Conservation (phyloP, 2,113 vertebrate genomes). For the Pantherophis guttatus region DNA sequence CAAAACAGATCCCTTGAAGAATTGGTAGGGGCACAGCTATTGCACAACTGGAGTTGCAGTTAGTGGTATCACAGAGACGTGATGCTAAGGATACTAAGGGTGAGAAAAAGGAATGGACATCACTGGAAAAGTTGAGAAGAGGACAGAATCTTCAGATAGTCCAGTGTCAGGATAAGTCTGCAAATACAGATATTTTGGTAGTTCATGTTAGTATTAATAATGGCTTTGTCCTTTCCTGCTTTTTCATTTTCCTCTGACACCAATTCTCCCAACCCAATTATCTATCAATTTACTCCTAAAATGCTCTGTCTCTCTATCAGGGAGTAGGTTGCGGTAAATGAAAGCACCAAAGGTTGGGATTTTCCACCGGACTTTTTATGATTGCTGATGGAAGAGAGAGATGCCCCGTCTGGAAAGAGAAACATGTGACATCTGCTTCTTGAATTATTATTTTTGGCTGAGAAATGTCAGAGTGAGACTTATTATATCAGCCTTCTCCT, state of each 20-base stretch:
- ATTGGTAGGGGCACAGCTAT: neutral
- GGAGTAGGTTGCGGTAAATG: neutral
- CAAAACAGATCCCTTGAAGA: neutral
- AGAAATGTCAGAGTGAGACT: slow-evolving; percentile 12
- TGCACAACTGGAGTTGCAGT: neutral
- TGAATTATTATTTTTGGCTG: neutral
- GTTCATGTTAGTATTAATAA: neutral
- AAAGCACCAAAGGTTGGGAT: neutral
- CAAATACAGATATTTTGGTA: neutral
- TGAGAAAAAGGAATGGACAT: neutral
- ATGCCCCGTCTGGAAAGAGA: neutral
- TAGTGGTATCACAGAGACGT: neutral
- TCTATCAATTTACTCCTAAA: neutral
- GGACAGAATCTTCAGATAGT: neutral
- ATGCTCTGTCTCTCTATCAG: neutral
- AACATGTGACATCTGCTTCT: neutral
- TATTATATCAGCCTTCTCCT: slow-evolving; percentile 16
- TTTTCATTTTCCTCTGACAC: neutral
- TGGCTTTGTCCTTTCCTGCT: neutral
- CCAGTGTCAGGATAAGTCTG: neutral
- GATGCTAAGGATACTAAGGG: neutral
- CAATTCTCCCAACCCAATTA: neutral
- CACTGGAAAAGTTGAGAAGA: neutral
- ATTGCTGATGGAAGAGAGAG: neutral
- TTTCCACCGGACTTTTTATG: neutral